These are phyloP conservation scores for Vanessa cardui DNA, from an alignment of 2,888 invertebrate species.

Conservation along the genomic window DNA sequence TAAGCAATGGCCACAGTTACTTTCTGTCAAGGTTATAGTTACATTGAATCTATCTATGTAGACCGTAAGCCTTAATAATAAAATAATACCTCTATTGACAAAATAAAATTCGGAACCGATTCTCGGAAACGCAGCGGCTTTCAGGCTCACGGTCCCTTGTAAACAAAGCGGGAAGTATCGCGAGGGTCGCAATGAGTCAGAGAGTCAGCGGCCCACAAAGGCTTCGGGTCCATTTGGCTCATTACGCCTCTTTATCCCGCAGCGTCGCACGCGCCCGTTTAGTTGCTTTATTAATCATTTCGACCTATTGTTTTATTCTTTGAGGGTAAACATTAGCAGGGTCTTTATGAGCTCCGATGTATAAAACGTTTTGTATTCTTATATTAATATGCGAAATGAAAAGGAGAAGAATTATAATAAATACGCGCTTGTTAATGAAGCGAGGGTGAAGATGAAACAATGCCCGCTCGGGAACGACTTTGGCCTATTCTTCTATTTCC, in stretches of 20 bases:
- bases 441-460: constrained; percentile 2
- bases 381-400: constrained; percentile 8
- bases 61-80: too few species aligned
- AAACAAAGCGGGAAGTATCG: constrained; percentile 22
- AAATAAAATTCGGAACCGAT: neutral
- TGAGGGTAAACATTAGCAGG: constrained; percentile 25
- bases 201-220: constrained; percentile 9
- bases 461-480: neutral
- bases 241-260: constrained; percentile 29
- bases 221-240: constrained; percentile 18
- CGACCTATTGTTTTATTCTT: constrained; percentile 26
- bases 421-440: constrained; percentile 13
- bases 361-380: constrained; percentile 21
- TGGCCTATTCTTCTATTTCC: neutral
- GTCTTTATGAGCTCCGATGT: constrained; percentile 15
- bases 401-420: constrained; percentile 18
- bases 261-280: constrained; percentile 16
- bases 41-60: too few species aligned
- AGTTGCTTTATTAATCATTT: constrained; percentile 31
- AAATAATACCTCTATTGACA: too few species aligned
- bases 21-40: too few species aligned
- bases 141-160: constrained; percentile 16
- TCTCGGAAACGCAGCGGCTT: neutral
- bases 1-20: neutral
- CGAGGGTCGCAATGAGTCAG: constrained; percentile 23